Conservation (phyloP, 2,113 vertebrate species). For the Limnothrissa miodon region DNA sequence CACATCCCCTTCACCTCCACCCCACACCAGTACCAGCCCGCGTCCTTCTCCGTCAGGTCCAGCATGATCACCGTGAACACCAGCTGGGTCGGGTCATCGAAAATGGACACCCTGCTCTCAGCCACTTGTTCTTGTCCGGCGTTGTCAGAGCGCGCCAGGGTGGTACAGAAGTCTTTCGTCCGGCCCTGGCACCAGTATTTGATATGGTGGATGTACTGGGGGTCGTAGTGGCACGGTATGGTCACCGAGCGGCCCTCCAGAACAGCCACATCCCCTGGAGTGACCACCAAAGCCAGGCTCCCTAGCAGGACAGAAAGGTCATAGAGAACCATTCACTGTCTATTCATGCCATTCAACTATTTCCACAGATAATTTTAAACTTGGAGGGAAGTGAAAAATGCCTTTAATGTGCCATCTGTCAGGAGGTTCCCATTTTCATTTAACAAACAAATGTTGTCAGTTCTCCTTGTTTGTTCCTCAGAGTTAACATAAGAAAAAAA, state of each 20-base stretch:
- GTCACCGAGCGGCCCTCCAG: constrained; percentile 62
- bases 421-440: background rate
- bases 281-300: constrained; percentile 51
- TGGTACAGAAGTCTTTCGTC: constrained; percentile 62
- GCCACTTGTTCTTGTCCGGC: background rate
- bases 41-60: constrained; percentile 53
- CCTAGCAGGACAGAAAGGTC: constrained; percentile 40
- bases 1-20: constrained; percentile 64
- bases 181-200: constrained; percentile 73
- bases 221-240: constrained; percentile 66
- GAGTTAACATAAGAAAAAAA: background rate
- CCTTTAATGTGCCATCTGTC: background rate
- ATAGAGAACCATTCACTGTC: background rate
- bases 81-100: constrained; percentile 61
- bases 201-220: constrained; percentile 61
- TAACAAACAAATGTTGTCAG: background rate
- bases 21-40: constrained; percentile 70
- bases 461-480: background rate
- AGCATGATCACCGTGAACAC: constrained; percentile 69
- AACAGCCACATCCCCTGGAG: constrained; percentile 38
- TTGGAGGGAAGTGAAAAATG: background rate
- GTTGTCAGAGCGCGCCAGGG: constrained; percentile 60
- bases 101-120: constrained; percentile 52
- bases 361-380: background rate
- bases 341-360: background rate